phyloP scores from a whole-genome alignment of 2,797 vertebrate species.

The Mionectes olivaceus region DNA sequence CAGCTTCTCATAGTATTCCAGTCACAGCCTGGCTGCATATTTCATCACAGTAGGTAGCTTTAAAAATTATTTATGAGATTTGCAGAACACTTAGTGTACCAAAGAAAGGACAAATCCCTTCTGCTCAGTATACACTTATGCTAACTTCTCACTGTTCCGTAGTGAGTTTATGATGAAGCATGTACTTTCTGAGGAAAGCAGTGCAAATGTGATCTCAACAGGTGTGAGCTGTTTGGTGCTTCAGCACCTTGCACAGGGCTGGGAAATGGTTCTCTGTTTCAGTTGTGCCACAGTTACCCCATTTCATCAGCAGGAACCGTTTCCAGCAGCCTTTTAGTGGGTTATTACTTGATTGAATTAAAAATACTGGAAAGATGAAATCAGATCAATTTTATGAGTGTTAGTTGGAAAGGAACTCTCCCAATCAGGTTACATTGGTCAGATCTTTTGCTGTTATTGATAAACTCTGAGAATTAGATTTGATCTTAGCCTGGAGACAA shows the following conservation, averaged over 20 bases:
- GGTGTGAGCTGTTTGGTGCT: accelerated
- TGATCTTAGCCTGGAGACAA: not conserved
- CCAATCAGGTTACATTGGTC: not conserved
- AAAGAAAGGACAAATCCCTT: slow-evolving; percentile 44
- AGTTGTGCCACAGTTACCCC: not conserved
- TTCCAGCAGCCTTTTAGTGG: not conserved
- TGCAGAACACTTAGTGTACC: slow-evolving; percentile 41
- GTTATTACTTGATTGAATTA: not conserved
- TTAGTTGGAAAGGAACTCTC: not conserved
- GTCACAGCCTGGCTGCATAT: not conserved
- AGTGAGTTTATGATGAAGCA: not conserved
- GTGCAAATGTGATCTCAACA: not conserved
- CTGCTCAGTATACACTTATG: not conserved
- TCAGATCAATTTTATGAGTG: not conserved
- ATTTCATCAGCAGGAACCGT: not conserved
- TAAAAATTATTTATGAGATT: slow-evolving; percentile 57
- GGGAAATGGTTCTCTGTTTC: not conserved
- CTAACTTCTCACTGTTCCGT: not conserved
- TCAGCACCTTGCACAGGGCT: not conserved
- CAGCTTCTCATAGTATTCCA: not conserved
- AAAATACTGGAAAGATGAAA: not conserved
- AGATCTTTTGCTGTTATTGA: not conserved
- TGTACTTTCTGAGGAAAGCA: not conserved
- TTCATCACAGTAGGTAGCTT: slow-evolving; percentile 20
- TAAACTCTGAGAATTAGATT: not conserved